Conservation (phyloP, 2,797 vertebrate genomes). For the Diplodus sargus region DNA sequence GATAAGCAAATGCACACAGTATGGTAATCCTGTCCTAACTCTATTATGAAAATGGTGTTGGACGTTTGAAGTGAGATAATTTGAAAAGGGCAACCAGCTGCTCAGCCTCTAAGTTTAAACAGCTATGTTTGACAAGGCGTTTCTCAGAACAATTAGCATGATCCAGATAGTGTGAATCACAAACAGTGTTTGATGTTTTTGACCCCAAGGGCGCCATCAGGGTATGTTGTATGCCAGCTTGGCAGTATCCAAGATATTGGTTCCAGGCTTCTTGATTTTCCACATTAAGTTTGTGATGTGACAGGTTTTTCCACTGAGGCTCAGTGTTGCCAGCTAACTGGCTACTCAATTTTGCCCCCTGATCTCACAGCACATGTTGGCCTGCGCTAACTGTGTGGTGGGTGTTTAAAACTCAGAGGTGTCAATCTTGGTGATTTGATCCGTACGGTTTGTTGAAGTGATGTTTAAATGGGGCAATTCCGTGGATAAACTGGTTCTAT, state of each 20-base stretch:
- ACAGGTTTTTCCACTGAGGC: slow-evolving; percentile 52
- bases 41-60: not conserved
- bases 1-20: too few species aligned
- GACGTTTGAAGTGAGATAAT: not conserved
- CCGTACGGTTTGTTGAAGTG: not conserved
- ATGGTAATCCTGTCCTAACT: not conserved
- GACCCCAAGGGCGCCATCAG: slow-evolving; percentile 27
- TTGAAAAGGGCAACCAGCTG: slow-evolving; percentile 14
- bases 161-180: slow-evolving; percentile 19
- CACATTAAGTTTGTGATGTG: slow-evolving; percentile 45
- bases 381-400: not conserved
- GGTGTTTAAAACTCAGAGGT: slow-evolving; percentile 26
- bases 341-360: slow-evolving; percentile 16
- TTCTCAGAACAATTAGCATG: slow-evolving; percentile 20
- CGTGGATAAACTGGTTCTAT: not conserved
- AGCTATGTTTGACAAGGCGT: slow-evolving; percentile 5
- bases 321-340: slow-evolving; percentile 17
- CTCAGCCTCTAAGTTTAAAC: not conserved
- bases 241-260: slow-evolving; percentile 21
- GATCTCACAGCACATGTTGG: slow-evolving; percentile 30
- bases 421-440: slow-evolving; percentile 27
- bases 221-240: slow-evolving; percentile 7
- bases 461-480: not conserved
- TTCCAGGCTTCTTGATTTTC: slow-evolving; percentile 55
- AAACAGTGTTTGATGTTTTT: slow-evolving; percentile 37